Base-by-base conservation (phyloP, 30 jellyfish, hydroid and myxozoan species). In the Chrysaora quinquecirrha region DNA sequence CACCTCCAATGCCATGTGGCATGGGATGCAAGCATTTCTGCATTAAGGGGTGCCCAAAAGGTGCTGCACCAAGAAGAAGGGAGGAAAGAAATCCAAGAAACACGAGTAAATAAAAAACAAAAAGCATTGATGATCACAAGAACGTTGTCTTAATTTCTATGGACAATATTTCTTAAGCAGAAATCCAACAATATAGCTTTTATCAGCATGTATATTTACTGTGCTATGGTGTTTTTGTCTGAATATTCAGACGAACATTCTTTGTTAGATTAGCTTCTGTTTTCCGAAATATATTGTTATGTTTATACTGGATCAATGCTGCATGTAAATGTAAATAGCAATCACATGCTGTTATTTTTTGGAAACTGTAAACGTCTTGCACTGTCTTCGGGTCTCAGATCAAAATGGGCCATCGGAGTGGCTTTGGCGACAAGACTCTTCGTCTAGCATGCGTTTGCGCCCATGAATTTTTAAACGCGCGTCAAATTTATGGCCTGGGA, bases 1-100 rank as follows among this genome's bases (percentile, higher is more conserved):
- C 95, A 31, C 82, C 88, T 25, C 84, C 84, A 56, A 49, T 48
- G 34, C 89, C 90, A 54, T 87, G 96, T 77, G 89, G 96, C 31
- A 73, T 80, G 30, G 84, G 72, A 11, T 76, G 88, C 88, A 76
- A 76, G 82, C 88, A 76, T 76, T 76, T 52, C 68, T 87, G 96
- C 82, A 27, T 87, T 67, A 87, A 87, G 89, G 75, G 80, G 75
- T 80, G 90, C 31, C 91, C 95, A 60, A 64, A 80, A 69, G 90
- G 78, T 77, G 82, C 79, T 65, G 83, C 31, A 34, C 47, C 6
- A 29, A 66, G 84, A 87, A 78, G 72, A 86, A 87, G 89, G 73
- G 71, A 64, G 60, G 81, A 78, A 77, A 87, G 86, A 71, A 76
- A 43, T 27, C 84, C 60, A 84, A 84, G 95, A 84, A 84, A 85